A percentile compares a stretch with the other conserved stretches of the same genome.
These are phyloP conservation scores for Coreoperca whiteheadi DNA, from an alignment of 2,113 vertebrate genomes.

Conservation along the genomic window DNA sequence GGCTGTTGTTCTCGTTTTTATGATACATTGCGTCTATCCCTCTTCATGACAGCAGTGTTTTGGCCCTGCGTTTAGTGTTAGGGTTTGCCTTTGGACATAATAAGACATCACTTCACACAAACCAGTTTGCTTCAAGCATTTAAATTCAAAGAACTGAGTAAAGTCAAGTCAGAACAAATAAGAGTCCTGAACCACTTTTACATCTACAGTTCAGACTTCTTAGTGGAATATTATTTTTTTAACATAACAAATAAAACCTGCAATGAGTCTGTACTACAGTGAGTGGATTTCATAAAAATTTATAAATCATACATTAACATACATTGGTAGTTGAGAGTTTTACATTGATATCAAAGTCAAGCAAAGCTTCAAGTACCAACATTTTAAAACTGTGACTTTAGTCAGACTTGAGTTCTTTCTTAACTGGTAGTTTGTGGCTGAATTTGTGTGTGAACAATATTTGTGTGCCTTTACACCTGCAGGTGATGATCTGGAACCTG, in stretches of 20 bases:
- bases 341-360: too few relatives aligned
- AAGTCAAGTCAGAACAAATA: neutral
- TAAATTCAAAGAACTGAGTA: neutral
- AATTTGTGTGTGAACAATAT: neutral
- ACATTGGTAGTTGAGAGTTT: too few relatives aligned
- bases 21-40: neutral
- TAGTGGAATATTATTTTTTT: too few relatives aligned
- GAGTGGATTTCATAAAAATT: neutral
- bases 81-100: neutral
- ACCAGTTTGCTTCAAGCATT: neutral
- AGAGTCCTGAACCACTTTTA: neutral
- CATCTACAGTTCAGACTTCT: neutral
- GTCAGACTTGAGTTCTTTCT: neutral
- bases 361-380: too few relatives aligned
- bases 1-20: conserved; percentile 11
- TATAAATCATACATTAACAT: too few relatives aligned
- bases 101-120: neutral
- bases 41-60: neutral
- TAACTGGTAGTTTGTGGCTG: too few relatives aligned
- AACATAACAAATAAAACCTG: neutral
- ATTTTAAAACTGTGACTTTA: neutral
- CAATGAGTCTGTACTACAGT: neutral
- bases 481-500: conserved; percentile 97
- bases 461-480: conserved; percentile 10
- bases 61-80: neutral